Evolutionary conservation across 2,888 invertebrate genomes (phyloP).

Genomic region (Corbicula japonica): DNA sequence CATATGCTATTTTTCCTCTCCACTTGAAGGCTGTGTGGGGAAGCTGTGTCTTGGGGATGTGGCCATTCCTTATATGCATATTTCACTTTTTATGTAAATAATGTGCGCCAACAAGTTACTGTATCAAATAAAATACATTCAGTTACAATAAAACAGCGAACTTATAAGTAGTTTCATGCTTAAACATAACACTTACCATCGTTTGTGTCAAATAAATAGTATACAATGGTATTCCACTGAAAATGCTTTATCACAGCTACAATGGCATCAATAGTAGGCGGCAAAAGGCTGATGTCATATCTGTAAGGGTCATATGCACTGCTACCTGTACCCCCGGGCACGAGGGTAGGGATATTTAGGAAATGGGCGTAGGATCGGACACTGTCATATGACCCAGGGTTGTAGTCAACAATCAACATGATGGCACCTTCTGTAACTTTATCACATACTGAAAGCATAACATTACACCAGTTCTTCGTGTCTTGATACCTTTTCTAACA

Average conservation of each 20-base stretch:
- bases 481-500: no score
- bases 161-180: no score
- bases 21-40: no score
- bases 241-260: constrained; percentile 97
- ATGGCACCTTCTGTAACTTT: constrained; percentile 79
- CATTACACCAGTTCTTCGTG: background rate
- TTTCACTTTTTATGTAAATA: no score
- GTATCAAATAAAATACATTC: no score
- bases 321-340: constrained; percentile 76
- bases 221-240: constrained; percentile 94
- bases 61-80: no score
- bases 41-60: no score
- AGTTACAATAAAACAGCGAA: no score
- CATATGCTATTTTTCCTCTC: no score
- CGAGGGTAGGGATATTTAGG: constrained; percentile 81
- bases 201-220: constrained; percentile 96
- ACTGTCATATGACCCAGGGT: constrained; percentile 76
- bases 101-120: no score
- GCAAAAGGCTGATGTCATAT: constrained; percentile 90
- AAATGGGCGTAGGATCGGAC: constrained; percentile 82
- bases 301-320: constrained; percentile 68
- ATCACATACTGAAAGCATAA: constrained; percentile 77
- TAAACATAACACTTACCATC: constrained; percentile 90
- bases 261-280: constrained; percentile 97
- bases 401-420: constrained; percentile 79